Base-by-base conservation (phyloP, 64 coral and sea anemone species). In the Pocillopora verrucosa region DNA sequence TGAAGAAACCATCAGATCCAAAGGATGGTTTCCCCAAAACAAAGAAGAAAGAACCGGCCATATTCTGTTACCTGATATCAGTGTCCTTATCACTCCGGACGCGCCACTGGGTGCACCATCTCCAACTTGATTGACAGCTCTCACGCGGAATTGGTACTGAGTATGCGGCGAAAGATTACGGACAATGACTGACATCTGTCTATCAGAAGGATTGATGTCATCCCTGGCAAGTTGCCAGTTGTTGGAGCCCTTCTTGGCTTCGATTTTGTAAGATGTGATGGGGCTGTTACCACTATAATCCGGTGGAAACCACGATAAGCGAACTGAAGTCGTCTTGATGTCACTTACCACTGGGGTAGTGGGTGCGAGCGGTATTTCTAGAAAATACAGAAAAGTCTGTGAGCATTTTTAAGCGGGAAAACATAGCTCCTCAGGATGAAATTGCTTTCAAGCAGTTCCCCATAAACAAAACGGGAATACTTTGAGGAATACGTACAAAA, bases 201-300 rank as follows among this genome's bases (percentile, higher is more conserved):
- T 79, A 22, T 75, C 74, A 26, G 95, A 96, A 13, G 95, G 95
- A 61, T 96, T 96, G 24, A 96, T 96, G 80, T 96, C 90, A 38
- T 96, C 88, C 35, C 82, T 74, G 34, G 70, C 60, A 13, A 78
- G 45, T 25, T 90, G 81, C 95, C 95, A 96, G 26, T 5, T 51
- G 20, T 74, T 89, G 57, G 82, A 80, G 22, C 38, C 84, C 76
- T 77, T 93, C 68, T 88, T 88, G 56, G 67, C 62, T 17, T 96
- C 91, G 13, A 96, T 92, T 19, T 83, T 76, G 73, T 96, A 96
- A 56, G 92, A 93, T 62, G 88, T 73, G 16, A 96, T 96, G 65
- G 60, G 87, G 56, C 95, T 96, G 77, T 96, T 96, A 2, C 95
- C 95, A 34, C 82, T 64, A 59, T 96, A 96, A 7, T 84, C 95